Evolutionary conservation across 2,113 vertebrate species (phyloP).

Genomic region (Stegostoma tigrinum): DNA sequence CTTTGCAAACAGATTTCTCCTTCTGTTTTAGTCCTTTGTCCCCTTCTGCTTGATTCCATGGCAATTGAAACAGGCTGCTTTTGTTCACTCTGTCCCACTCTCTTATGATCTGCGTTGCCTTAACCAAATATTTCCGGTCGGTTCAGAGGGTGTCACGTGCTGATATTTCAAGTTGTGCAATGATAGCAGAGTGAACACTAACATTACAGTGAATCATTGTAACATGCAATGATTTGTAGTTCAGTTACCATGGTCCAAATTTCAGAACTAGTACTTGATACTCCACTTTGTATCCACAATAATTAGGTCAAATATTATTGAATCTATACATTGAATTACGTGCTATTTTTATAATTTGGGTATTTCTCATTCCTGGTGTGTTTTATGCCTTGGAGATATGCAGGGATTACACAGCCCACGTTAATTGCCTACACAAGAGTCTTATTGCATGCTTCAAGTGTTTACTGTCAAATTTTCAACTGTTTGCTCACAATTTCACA

Average conservation of each 20-base stretch:
- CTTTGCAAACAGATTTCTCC: background rate
- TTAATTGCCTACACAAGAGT: too few species aligned
- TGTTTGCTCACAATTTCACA: too few species aligned
- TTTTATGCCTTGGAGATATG: too few species aligned
- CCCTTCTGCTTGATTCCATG: background rate
- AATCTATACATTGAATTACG: background rate
- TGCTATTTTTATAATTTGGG: too few species aligned
- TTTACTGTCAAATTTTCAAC: too few species aligned
- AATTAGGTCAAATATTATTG: background rate
- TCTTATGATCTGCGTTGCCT: background rate
- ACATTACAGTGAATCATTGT: background rate
- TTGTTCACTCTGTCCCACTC: background rate
- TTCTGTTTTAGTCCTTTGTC: background rate
- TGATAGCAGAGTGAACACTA: background rate
- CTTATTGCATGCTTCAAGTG: too few species aligned
- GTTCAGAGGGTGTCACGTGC: background rate
- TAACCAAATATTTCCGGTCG: too few species aligned
- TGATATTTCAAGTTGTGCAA: background rate
- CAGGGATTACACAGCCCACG: too few species aligned
- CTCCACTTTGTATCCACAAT: background rate
- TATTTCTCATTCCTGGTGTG: too few species aligned
- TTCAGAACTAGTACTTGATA: background rate
- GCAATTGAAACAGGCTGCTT: background rate
- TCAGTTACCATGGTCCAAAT: background rate
- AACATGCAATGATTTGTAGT: background rate